Base-by-base conservation (phyloP, 2,113 vertebrate species). In the Colossoma macropomum region DNA sequence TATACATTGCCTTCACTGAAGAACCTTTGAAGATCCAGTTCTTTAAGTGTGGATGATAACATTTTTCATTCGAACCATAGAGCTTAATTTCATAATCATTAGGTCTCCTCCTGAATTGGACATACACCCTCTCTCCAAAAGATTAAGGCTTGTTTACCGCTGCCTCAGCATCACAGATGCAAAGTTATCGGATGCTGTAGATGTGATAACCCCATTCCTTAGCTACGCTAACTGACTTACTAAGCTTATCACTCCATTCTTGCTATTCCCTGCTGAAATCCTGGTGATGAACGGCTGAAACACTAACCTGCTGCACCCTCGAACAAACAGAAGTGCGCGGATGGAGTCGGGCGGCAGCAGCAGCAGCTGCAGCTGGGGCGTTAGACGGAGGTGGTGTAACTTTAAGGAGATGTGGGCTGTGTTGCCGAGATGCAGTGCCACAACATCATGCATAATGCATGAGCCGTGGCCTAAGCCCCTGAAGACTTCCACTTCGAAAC, bases 361-460 rank as follows among this genome's bases (percentile, higher is more conserved):
- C 34, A 21, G 38, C 28, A 15, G 48, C 72, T 73, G 66, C 50
- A 52, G 50, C 50, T 19, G 54, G 50, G 50, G 21, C 63, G 78
- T 72, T 30, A 48, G 79, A 77, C 52, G 25, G 82, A 79, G 83
- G 81, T 91, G 80, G 50, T 89, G 92, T 85, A 92, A 92, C 94
- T 94, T 93, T 88, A 91, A 93, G 89, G 88, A 88, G 89, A 90
- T 81, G 85, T 84, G 87, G 89, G 89, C 90, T 85, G 88, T 87
- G 91, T 85, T 92, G 92, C 91, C 88, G 90, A 92, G 92, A 93
- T 90, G 93, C 92, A 90, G 83, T 90, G 89, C 91, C 89, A 89
- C 88, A 79, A 90, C 87, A 89, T 90, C 62, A 90, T 95, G 91
- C 89, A 95, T 95, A 93, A 95, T 95, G 93, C 93, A 95, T 92